Conservation (phyloP, 2,797 vertebrate genomes). For the Passerculus sandwichensis region DNA sequence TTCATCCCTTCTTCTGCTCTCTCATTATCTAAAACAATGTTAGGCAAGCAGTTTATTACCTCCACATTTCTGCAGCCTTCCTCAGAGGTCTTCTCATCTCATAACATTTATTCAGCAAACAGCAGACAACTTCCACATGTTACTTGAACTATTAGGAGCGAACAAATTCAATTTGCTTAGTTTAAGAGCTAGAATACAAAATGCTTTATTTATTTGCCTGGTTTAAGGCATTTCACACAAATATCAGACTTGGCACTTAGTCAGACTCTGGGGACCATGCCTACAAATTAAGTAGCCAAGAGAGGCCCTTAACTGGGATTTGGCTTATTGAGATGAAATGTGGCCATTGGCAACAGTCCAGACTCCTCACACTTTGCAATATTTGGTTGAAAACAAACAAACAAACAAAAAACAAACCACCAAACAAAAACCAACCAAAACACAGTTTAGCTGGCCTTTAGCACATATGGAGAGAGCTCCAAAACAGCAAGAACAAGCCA, state of each 20-base stretch:
- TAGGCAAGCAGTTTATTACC: neutral
- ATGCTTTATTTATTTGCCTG: slow-evolving; percentile 11
- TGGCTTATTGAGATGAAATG: slow-evolving; percentile 29
- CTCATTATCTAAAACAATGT: neutral
- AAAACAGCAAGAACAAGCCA: neutral
- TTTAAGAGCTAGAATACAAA: neutral
- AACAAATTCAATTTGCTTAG: neutral
- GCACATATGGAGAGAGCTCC: neutral
- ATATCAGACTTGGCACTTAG: slow-evolving; percentile 8
- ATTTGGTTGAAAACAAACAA: neutral
- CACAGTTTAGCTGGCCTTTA: neutral
- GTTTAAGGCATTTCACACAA: slow-evolving; percentile 38
- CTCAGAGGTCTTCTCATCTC: neutral
- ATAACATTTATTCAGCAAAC: neutral
- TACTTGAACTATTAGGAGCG: neutral
- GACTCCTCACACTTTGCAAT: neutral
- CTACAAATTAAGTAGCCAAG: slow-evolving; percentile 22
- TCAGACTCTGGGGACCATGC: neutral
- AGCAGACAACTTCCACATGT: neutral
- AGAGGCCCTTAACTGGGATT: slow-evolving; percentile 1
- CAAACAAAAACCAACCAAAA: neutral
- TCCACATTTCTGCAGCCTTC: neutral
- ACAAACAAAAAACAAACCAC: neutral
- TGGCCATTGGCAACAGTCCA: neutral
- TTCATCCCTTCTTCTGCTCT: neutral